Evolutionary conservation across 1,140 invertebrate genomes (phyloP), one percentile per base, ranked within the genome.

Genomic region (Hypothenemus hampei): DNA sequence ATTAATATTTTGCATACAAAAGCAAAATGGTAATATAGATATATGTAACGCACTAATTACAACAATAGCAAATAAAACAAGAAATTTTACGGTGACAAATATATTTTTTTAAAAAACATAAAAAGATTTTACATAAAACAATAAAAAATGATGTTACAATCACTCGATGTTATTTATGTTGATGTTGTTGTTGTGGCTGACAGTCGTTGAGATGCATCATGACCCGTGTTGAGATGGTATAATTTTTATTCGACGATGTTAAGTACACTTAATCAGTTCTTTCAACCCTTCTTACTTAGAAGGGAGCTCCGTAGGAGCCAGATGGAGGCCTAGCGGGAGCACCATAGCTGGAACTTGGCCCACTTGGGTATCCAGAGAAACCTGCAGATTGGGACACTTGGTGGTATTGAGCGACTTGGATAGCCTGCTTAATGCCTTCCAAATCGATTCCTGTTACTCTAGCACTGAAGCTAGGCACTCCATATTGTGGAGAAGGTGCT

Each of bases 391-490:
- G 70, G 21, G 68, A 69, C 59, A 67, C 50, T 60, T 81, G 83
- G 64, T 82, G 76, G 76, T 81, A 86, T 64, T 86, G 82, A 15
- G 84, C 84, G 37, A 86, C 83, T 63, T 86, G 84, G 71, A 87
- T 85, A 57, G 83, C 84, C 59, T 85, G 84, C 65, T 84, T 82
- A 69, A 87, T 81, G 37, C 82, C 83, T 60, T 87, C 86, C 43
- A 87, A 78, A 70, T 84, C 81, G 70, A 87, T 81, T 46, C 84
- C 86, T 44, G 86, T 82, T 21, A 86, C 84, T 47, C 83, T 77
- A 31, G 71, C 70, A 23, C 70, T 66, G 69, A 78, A 78, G 40
- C 69, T 67, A 8, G 81, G 81, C 1, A 76, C 81, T 44, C 80
- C 80, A 67, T 81, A 81, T 31, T 63, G 65, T 41, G 76, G 70